Evolutionary conservation across 2,113 vertebrate genomes (phyloP), one percentile per base, ranked within the genome.

Genomic region (Atherinomorus stipes): DNA sequence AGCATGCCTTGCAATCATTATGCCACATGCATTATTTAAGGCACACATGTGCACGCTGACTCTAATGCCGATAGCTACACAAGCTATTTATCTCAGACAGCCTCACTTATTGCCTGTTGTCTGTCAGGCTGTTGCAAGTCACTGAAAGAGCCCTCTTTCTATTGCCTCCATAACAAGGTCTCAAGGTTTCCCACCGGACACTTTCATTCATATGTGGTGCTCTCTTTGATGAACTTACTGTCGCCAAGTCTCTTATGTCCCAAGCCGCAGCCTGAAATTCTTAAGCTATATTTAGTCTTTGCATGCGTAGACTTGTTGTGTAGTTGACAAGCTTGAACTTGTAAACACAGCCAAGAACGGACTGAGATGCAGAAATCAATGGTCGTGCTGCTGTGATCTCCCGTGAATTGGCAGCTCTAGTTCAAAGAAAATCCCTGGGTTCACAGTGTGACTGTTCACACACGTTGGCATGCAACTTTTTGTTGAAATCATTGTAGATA

Each of bases 11-110:
- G 73, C 86, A 72, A 86, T 91, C 90, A 90, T 92, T 91, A 90
- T 85, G 82, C 80, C 75, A 64, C 84, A 91, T 92, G 85, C 73
- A 92, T 90, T 92, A 92, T 92, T 92, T 84, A 91, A 88, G 16
- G 58, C 75, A 76, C 83, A 85, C 25, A 26, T 50, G 76, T 76
- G 13, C 81, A 60, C 40, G 38, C 86, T 64, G 78, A 70, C 76
- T 78, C 71, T 80, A 74, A 89, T 84, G 88, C 83, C 87, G 83
- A 89, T 79, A 77, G 78, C 75, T 77, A 64, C 86, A 76, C 38
- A 2, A 71, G 82, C 79, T 76, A 85, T 90, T 89, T 88, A 87
- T 89, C 84, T 83, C 12, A 2, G 71, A 80, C 65, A 58, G 54
- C 72, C 71, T 83, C 78, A 52, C 74, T 87, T 87, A 79, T 78